Evolutionary conservation across 1,140 invertebrate genomes (phyloP), one percentile per base, ranked within the genome.

Genomic region (Ptiloglossa arizonensis): DNA sequence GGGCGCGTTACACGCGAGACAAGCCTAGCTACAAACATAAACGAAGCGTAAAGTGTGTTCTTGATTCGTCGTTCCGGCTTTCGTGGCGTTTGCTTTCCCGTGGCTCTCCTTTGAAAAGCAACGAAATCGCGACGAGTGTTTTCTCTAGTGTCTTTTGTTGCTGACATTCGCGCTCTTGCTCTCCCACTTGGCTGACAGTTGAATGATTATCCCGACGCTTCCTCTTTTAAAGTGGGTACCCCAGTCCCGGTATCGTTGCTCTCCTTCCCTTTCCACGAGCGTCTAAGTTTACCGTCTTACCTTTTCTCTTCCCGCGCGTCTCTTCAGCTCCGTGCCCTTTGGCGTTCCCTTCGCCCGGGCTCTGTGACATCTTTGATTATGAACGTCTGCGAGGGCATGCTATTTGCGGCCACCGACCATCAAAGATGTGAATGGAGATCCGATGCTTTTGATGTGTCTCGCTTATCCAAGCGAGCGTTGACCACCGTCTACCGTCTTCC

Each of bases 331-430:
- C 24, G 8, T 77, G 57, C 32, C 68, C 78, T 60, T 48, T 54
- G 64, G 50, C 82, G 67, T 50, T 56, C 29, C 63, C 64, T 35
- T 29, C 59, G 13, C 54, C 27, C 63, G 52, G 35, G 19, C 68
- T 74, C 32, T 13, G 29, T 73, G 80, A 84, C 82, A 89, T 87
- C 88, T 89, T 89, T 89, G 87, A 88, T 88, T 88, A 89, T 81
- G 81, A 72, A 83, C 79, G 68, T 87, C 79, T 73, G 68, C 44
- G 54, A 77, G 68, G 80, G 50, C 79, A 38, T 66, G 50, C 69
- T 66, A 81, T 77, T 78, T 63, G 70, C 57, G 64, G 52, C 46
- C 76, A 57, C 8, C 60, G 70, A 56, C 83, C 83, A 77, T 84
- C 86, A 86, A 85, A 88, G 82, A 88, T 89, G 85, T 89, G 78